Base-by-base conservation (phyloP, 37 sponge, comb jelly and placozoan species). In the Ianthella basta region DNA sequence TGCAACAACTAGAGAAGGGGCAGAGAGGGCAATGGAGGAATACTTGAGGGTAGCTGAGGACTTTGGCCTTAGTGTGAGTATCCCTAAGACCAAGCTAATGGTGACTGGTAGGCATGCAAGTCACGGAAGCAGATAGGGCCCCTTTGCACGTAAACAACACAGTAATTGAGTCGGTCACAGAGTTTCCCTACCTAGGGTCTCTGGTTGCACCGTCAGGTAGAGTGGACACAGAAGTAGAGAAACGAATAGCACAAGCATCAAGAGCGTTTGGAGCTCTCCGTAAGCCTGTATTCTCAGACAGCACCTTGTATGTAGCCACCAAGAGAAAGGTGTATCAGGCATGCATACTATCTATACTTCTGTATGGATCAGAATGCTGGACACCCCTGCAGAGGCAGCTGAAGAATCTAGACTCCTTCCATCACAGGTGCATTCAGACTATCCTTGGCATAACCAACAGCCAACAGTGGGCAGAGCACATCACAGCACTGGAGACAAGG, bases 61-160 rank as follows among this genome's bases (percentile, higher is more conserved):
- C 59, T 85, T 85, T 36, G 85, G 77, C 61, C 85, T 87, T 2
- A 80, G 73, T 27, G 82, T 87, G 36, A 87, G 82, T 59, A 50
- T 80, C 18, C 72, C 87, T 1, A 87, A 81, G 72, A 87, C 87
- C 21, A 87, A 87, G 82, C 74, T 55, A 4, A 80, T 87, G 83
- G 80, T 66, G 39, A 57, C 80, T 34, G 88, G 83, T 37, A 74
- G 84, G 23, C 24, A n/a, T n/a, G n/a, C n/a, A 60, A 23, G 82
- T 59, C 0, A 57, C 55, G 23, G 74, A 56, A 4, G 60, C 15
- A 27, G 88, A 87, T 39, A 66, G 63, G 44, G 74, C 81, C 20
- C 65, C 63, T n/a, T 0, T 87, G 30, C 44, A 64, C 13, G 61
- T 87, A n/a, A 53, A 56, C 12, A 67, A 24, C 1, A 37, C 53